Conservation (phyloP, 1,140 invertebrate genomes). For the Drosophila erecta region DNA sequence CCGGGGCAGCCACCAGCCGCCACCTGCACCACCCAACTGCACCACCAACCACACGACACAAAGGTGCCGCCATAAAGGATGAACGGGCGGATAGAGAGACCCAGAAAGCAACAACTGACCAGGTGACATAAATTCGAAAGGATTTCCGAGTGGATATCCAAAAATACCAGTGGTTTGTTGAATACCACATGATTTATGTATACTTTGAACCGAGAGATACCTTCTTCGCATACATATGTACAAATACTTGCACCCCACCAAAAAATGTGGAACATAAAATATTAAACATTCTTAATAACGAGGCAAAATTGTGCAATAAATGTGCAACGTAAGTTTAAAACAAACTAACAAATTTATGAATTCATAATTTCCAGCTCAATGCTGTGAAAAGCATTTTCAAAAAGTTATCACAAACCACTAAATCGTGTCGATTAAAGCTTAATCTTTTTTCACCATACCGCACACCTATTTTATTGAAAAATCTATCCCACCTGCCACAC, state of each 20-base stretch:
- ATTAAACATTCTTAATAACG: no score
- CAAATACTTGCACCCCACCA: background rate
- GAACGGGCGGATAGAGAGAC: background rate
- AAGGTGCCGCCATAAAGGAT: constrained; percentile 1
- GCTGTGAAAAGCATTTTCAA: background rate
- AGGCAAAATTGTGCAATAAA: no score
- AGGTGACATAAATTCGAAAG: constrained; percentile 42
- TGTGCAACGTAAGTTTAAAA: no score
- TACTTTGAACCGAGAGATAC: background rate
- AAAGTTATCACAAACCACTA: no score
- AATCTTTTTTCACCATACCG: no score
- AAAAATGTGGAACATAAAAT: background rate
- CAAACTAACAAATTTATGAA: background rate
- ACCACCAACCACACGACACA: constrained; percentile 5
- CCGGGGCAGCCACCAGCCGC: background rate
- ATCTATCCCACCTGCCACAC: background rate
- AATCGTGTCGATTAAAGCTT: background rate
- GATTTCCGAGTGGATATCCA: constrained; percentile 14
- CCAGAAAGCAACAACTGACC: constrained; percentile 21
- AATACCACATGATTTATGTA: background rate
- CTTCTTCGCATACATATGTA: background rate
- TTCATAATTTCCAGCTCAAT: background rate
- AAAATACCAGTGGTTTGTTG: background rate
- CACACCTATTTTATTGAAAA: background rate
- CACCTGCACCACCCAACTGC: background rate